phyloP scores from a whole-genome alignment of 2,113 vertebrate species.

The Merops nubicus region DNA sequence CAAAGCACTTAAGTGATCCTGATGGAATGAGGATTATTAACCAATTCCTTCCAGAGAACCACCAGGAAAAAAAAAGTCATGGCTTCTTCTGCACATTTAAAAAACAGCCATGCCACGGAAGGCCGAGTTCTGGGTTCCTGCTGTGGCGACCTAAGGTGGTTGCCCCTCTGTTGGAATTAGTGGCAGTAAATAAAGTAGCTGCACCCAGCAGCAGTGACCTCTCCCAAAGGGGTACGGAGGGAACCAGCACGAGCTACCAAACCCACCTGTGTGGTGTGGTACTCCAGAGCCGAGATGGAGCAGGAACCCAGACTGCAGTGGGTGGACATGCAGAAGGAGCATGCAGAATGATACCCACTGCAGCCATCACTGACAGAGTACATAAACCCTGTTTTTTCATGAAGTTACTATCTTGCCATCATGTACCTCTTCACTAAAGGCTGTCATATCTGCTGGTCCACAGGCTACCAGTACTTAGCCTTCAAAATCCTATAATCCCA shows the following conservation, averaged over 20 bases:
- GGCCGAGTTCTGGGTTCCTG: background rate
- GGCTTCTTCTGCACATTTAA: background rate
- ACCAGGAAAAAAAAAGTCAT: background rate
- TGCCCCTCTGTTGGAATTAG: background rate
- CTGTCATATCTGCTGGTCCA: background rate
- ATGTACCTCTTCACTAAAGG: background rate
- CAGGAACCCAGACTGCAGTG: background rate
- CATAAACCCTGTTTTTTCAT: background rate
- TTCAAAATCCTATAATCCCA: background rate
- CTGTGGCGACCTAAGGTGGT: background rate
- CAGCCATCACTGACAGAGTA: background rate
- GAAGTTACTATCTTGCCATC: background rate
- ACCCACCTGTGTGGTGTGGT: fast-evolving
- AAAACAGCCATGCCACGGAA: background rate
- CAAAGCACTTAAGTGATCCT: fast-evolving
- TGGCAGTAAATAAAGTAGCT: background rate
- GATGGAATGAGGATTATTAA: background rate
- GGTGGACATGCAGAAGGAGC: background rate
- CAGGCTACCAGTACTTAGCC: background rate
- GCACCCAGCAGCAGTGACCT: background rate
- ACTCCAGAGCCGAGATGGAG: background rate
- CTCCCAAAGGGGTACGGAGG: background rate
- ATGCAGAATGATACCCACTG: background rate
- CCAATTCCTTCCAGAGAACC: background rate
- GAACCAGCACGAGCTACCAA: background rate